A percentile compares a stretch with the other conserved stretches of the same genome.
These are phyloP conservation scores for Oryzias dopingdopingensis DNA, from an alignment of 2,797 vertebrate genomes.

Conservation along the genomic window DNA sequence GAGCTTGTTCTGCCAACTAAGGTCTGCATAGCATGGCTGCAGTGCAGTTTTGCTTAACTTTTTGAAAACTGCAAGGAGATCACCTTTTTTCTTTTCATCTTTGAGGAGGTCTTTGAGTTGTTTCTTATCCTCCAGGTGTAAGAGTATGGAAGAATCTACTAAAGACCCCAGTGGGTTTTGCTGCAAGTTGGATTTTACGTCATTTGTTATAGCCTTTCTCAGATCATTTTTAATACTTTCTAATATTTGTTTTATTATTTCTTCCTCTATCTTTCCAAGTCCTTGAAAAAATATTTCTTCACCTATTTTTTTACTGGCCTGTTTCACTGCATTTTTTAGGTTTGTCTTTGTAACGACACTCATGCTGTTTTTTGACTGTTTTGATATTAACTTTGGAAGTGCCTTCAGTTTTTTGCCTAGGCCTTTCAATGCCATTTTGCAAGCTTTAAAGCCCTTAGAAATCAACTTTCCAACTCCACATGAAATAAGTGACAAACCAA, in stretches of 20 bases:
- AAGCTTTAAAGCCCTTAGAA: conserved; percentile 20
- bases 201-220: neutral
- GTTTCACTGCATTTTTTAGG: conserved; percentile 22
- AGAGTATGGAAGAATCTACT: conserved; percentile 14
- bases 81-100: neutral
- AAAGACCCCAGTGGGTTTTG: conserved; percentile 11
- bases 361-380: conserved; percentile 15
- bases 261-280: conserved; percentile 19
- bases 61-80: conserved; percentile 21
- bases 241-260: conserved; percentile 5
- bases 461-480: conserved; percentile 37
- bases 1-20: conserved; percentile 30
- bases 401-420: conserved; percentile 15
- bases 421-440: conserved; percentile 3
- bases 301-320: neutral
- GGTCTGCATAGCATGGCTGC: conserved; percentile 18
- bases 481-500: conserved; percentile 7
- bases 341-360: conserved; percentile 4
- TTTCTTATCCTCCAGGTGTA: conserved; percentile 5
- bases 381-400: conserved; percentile 24
- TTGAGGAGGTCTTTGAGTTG: conserved; percentile 16
- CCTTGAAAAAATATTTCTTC: neutral
- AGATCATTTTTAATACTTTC: neutral
- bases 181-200: conserved; percentile 9
- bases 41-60: conserved; percentile 1